Base-by-base conservation (phyloP, 2,888 invertebrate species). In the Ethmia dodecea region DNA sequence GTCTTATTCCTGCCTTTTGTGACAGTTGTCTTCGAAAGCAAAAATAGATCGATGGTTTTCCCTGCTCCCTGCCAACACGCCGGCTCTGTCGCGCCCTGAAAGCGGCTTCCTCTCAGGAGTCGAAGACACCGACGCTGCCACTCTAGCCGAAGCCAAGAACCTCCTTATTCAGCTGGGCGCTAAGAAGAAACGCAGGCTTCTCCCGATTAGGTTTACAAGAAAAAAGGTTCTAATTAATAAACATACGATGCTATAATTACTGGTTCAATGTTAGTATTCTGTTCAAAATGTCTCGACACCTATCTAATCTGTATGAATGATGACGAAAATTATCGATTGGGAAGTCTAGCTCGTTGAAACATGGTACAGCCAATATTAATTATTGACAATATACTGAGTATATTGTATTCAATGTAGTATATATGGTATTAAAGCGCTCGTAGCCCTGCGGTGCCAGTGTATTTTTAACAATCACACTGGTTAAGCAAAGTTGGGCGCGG, bases 21-120 rank as follows among this genome's bases (percentile, higher is more conserved):
- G 40, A 43, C 83, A 93, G 93, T 84, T 93, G 61, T 92, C 92
- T 51, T 91, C 93, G 35, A 88, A 90, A 44, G 93, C 93, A 41
- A 94, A 94, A 83, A 92, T 94, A 59, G 92, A 93, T 59, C 89
- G 93, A 31, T 94, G 94, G 94, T 94, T 94, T 68, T 92, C 93
- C 43, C 88, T 93, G 46, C 80, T 92, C 49, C 90, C 89, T 12
- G 52, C 69, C 13, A 60, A 62, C 24, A 86, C 89, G 8, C 73
- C 88, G 11, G 89, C 92, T 10, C 79, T 92, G 37, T 93, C 93
- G 6, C 86, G 93, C 6, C 93, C 92, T 0, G 93, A 93, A 69
- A 93, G 93, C 62, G 93, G 93, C 8, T 94, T 93, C 71, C 88
- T 93, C 20, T 92, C 92, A 13, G 92, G 91, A 14, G 88, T 90